Evolutionary conservation across 2,797 vertebrate species (phyloP), one percentile per base, ranked within the genome.

Genomic region (Pteropus rufus): DNA sequence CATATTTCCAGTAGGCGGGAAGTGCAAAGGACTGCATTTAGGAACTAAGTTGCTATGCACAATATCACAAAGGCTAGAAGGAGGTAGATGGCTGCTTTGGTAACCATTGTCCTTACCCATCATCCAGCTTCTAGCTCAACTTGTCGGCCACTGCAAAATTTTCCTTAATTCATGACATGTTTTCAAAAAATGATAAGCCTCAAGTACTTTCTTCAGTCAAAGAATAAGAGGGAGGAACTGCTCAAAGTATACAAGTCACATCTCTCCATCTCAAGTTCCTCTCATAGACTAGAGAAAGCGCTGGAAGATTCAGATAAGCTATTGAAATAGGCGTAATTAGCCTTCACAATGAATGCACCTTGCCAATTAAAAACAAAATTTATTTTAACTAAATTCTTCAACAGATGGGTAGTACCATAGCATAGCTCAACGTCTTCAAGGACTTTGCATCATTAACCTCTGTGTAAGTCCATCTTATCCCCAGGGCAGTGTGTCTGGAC

Each of bases 351-450:
- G 18, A 52, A 41, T 10, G 39, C 10, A 23, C 29, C 4, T 34
- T 49, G 36, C 3, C 10, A 29, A 15, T 60, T 19, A 84, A 54
- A 19, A 39, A 46, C 41, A 36, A 10, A 34, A 41, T 11, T 3
- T 65, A 16, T 1, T 26, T 64, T 24, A 67, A 31, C 14, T 58
- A 10, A 52, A 16, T 8, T 9, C 31, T 54, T 7, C 14, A 64
- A 44, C 36, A 7, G 29, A 1, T 12, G 8, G 24, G 7, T 4
- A 3, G 77, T 8, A 31, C 72, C 29, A 1, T 1, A 31, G 4
- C 29, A 0, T 15, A 46, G n/a, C 44, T 19, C 12, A 0, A 0
- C 19, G 3, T n/a, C 52, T 23, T 21, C 64, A 34, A 69, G 39
- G 16, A 39, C 65, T 23, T 34, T 6, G 26, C 9, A 15, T 18